Evolutionary conservation across 2,797 vertebrate genomes (phyloP), one percentile per base, ranked within the genome.

Genomic region (Manis pentadactyla): DNA sequence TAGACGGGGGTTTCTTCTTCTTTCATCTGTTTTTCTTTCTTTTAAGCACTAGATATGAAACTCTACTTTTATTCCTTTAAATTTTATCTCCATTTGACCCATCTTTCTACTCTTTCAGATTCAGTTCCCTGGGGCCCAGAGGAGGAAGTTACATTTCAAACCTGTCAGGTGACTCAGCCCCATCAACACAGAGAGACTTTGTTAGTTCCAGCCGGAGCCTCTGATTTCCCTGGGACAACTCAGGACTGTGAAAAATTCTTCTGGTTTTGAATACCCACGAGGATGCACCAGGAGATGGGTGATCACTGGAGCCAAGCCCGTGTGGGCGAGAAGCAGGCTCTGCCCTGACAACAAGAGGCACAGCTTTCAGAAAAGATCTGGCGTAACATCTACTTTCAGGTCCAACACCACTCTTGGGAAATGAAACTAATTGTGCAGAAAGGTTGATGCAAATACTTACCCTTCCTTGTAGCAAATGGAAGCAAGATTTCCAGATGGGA

Each of bases 131-230:
- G 49, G 53, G 53, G 46, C 78, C 57, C 85, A 55, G 85, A 66
- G 39, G 31, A 86, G 59, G 85, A 97, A 81, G 93, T 66, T 79
- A 83, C 78, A 95, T 93, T 92, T 94, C 94, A 91, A 78, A 94
- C 57, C 57, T 61, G 78, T 91, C 90, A 71, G 92, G 88, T 95
- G 85, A 96, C 68, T 92, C 57, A 57, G 73, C 59, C 27, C 34
- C 39, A 51, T 29, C 12, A 25, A 86, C 88, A 96, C 88, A 95
- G 51, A 87, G 55, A 64, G 85, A 88, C 87, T 79, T 96, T 96
- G 96, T 96, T 85, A 74, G 66, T 64, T 71, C 25, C 9, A 79
- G 42, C 82, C 63, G 51, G 82, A 2, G 0, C 14, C 93, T 95
- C 93, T 21, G 39, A 61, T 64, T 92, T 85, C 94, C 68, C 53